These are phyloP conservation scores for Smithornis capensis DNA, from an alignment of 2,113 vertebrate genomes.

Conservation along the genomic window DNA sequence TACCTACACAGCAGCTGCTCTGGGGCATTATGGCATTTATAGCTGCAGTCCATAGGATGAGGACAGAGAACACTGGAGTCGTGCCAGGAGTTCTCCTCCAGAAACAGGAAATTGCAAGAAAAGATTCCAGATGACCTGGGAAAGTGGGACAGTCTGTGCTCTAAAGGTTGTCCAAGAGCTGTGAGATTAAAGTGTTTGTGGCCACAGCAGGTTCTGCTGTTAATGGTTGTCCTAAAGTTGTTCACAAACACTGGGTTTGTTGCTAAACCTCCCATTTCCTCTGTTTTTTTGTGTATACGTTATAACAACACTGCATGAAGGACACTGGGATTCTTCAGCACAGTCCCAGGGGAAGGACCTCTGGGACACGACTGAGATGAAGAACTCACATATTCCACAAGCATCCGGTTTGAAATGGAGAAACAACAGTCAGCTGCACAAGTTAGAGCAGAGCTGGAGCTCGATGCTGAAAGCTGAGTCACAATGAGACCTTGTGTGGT, in stretches of 20 bases:
- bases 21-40: neutral
- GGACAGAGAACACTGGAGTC: neutral
- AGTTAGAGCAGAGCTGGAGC: neutral
- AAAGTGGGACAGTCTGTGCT: neutral
- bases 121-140: neutral
- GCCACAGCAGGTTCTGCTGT: neutral
- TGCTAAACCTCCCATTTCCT: neutral
- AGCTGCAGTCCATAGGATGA: neutral
- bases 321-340: neutral
- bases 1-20: accelerated
- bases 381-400: accelerated
- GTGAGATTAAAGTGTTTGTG: neutral
- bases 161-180: neutral
- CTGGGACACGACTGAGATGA: neutral
- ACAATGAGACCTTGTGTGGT: neutral
- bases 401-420: neutral
- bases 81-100: neutral
- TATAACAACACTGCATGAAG: neutral
- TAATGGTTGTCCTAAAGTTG: neutral
- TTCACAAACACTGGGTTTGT: neutral
- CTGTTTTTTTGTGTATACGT: neutral
- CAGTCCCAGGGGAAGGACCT: neutral
- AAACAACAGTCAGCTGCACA: neutral
- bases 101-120: neutral
- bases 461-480: neutral